Percentiles rank a stretch among this genome's conserved stretches.
Evolutionary conservation across 2,888 invertebrate genomes (phyloP).

Genomic region (Pyrrhosoma nymphula): DNA sequence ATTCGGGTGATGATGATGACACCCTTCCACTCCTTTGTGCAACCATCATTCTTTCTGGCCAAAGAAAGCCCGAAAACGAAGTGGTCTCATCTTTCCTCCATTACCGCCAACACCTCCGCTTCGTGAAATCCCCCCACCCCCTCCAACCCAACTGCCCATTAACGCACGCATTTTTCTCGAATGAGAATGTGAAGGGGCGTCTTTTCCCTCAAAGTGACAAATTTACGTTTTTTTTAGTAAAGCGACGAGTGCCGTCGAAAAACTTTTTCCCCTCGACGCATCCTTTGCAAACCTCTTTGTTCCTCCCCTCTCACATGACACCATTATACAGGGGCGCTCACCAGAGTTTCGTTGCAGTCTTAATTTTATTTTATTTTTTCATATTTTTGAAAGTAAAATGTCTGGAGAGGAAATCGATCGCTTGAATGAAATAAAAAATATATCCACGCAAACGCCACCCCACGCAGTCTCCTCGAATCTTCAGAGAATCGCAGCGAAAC

Average conservation of each 20-base stretch:
- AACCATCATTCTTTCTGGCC: not conserved
- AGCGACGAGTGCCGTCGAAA: not conserved
- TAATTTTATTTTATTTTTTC: not conserved
- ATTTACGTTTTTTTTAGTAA: not conserved
- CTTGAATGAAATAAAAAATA: not conserved
- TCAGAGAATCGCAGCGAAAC: too few species aligned
- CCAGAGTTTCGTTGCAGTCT: not conserved
- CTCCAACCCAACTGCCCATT: not conserved
- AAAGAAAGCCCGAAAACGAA: slow-evolving; percentile 19
- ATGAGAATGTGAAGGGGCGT: not conserved
- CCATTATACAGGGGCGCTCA: not conserved
- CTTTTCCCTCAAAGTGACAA: slow-evolving; percentile 43
- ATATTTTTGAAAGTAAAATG: not conserved
- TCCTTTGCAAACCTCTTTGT: not conserved
- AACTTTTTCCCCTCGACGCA: not conserved
- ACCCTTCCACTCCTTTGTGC: not conserved
- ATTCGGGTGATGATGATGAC: not conserved
- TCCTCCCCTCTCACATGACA: not conserved
- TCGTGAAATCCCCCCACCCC: not conserved
- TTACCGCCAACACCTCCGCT: not conserved
- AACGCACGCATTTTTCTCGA: not conserved
- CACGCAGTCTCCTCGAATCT: too few species aligned
- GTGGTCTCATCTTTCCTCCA: slow-evolving; percentile 60
- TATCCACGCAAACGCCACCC: not conserved
- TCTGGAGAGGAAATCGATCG: not conserved